These are phyloP conservation scores for Rhaphigaster nebulosa DNA, from an alignment of 2,888 invertebrate species.

Conservation along the genomic window DNA sequence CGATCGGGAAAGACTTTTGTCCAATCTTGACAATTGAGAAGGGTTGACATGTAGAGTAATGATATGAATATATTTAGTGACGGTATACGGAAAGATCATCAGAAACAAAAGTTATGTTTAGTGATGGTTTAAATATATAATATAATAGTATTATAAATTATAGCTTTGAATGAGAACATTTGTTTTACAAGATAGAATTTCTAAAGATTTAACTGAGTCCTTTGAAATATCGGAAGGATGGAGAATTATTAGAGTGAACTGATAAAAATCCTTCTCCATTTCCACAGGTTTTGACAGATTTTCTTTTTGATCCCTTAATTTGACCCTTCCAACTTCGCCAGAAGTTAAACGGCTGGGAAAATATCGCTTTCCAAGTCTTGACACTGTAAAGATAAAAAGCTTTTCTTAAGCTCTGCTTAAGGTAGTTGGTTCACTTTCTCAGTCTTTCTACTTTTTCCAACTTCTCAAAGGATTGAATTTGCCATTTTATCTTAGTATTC, in stretches of 20 bases:
- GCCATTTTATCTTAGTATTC: background rate
- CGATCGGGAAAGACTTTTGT: too few species aligned
- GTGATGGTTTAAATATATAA: too few species aligned
- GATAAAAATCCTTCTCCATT: background rate
- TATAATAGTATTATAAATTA: too few species aligned
- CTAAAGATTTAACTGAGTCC: background rate
- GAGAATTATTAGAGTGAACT: background rate
- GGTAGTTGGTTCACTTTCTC: background rate
- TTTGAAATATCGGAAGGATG: background rate
- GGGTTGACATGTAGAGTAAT: too few species aligned
- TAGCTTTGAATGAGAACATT: too few species aligned
- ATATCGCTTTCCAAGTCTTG: conserved; percentile 26
- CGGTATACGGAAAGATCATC: too few species aligned
- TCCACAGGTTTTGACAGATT: background rate
- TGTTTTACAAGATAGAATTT: background rate
- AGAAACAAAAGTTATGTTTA: too few species aligned
- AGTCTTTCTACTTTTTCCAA: background rate
- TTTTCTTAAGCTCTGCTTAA: background rate
- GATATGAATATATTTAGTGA: too few species aligned
- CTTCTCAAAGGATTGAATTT: conserved; percentile 15
- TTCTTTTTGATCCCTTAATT: conserved; percentile 11
- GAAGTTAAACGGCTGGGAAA: conserved; percentile 23
- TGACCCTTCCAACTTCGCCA: background rate
- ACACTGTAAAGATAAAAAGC: conserved; percentile 14
- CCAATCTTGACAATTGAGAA: too few species aligned